Base-by-base conservation (phyloP, 2,113 vertebrate species). In the Hippocampus guttulatus region DNA sequence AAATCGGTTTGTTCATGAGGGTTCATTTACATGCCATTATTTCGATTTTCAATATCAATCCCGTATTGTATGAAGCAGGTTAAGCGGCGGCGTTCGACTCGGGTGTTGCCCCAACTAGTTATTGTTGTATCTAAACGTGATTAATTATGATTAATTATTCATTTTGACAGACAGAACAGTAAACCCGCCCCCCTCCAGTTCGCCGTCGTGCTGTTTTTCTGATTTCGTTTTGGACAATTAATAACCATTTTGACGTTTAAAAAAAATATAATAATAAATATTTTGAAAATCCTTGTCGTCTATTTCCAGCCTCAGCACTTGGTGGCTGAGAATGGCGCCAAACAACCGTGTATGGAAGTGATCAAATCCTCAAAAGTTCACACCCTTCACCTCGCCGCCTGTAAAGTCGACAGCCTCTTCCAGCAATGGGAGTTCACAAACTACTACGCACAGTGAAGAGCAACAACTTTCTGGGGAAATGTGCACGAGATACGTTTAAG, bases 391-490 rank as follows among this genome's bases (percentile, higher is more conserved):
- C 68, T 94, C 20, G 84, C 61, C 27, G 20, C 71, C 25, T 98
- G 96, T 80, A 85, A 93, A 27, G n/a, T 91, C 10, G 8, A 27
- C 20, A 95, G 76, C 25, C 27, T 75, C 3, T 76, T 90, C 57
- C 97, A 99, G 43, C 95, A 95, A 89, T 99, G 97, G 97, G 92
- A 93, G 73, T 98, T 99, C 74, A 94, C 94, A 71, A 90, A 89
- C 15, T 95, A 97, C 90, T 87, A 92, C 6, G 60, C 87, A 0
- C 66, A 80, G 67, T 94, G 88, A 95, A 2, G 63, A 74, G 75
- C 33, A 6, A 55, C 8, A 51, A 14, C 8, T 51, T 61, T 15
- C n/a, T 71, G 40, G 64, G 3, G 2, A 61, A 38, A 64, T 23
- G 1, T 61, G n/a, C 71, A 77, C 74, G 51, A 38, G 1, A 27